A percentile compares a stretch with the other conserved stretches of the same genome.
Evolutionary conservation across 2,888 invertebrate genomes (phyloP).

Genomic region (Lithophane ornitopus): DNA sequence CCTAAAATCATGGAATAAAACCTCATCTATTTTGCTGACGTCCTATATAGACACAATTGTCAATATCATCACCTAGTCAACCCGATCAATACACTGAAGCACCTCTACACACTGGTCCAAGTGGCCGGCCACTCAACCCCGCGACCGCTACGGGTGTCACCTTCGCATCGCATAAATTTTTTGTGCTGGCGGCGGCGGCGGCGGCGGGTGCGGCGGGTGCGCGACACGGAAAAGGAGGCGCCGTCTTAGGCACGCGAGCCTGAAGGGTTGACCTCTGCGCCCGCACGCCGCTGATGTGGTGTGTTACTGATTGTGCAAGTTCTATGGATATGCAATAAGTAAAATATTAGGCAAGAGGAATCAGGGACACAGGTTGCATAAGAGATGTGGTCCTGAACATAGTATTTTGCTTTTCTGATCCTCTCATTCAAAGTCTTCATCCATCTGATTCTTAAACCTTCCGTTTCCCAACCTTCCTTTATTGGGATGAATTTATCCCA

Average conservation of each 20-base stretch:
- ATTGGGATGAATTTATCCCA: background rate
- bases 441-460: background rate
- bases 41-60: background rate
- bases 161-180: conserved; percentile 84
- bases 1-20: background rate
- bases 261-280: conserved; percentile 85
- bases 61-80: too few relatives aligned
- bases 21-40: background rate
- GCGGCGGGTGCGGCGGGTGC: conserved; percentile 51
- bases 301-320: conserved; percentile 32
- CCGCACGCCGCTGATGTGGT: conserved; percentile 58
- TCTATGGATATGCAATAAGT: background rate
- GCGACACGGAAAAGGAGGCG: conserved; percentile 88
- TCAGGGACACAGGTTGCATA: background rate
- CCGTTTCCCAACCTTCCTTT: too few relatives aligned
- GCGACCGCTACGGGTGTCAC: conserved; percentile 70
- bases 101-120: conserved; percentile 16
- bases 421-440: background rate
- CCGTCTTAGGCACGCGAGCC: conserved; percentile 80
- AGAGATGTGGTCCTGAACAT: background rate
- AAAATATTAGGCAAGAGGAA: background rate
- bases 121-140: conserved; percentile 56
- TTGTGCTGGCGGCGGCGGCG: conserved; percentile 75
- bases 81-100: conserved; percentile 16
- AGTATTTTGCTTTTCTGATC: background rate